Conservation (phyloP, 2,888 invertebrate species). For the Drosophila lutescens region DNA sequence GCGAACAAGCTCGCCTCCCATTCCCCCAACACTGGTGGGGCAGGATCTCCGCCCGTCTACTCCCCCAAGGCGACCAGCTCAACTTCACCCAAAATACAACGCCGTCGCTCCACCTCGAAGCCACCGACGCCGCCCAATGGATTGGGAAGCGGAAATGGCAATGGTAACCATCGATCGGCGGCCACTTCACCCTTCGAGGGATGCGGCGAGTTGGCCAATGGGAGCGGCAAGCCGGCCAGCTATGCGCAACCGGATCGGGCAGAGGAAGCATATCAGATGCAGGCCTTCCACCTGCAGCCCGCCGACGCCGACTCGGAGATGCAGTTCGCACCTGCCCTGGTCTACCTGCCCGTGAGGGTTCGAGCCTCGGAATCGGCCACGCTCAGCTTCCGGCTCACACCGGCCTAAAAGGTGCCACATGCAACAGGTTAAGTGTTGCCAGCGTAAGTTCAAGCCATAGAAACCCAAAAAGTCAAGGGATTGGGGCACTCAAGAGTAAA, state of each 20-base stretch:
- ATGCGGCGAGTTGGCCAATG: conserved; percentile 81
- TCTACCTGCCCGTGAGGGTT: conserved; percentile 96
- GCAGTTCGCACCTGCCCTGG: conserved; percentile 94
- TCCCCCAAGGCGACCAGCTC: conserved; percentile 53
- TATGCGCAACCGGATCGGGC: conserved; percentile 87
- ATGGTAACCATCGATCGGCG: conserved; percentile 57
- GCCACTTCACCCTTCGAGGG: conserved; percentile 71
- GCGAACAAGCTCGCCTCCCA: conserved; percentile 74
- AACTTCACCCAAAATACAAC: conserved; percentile 31
- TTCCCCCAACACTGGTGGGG: conserved; percentile 39
- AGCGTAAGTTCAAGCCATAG: conserved; percentile 62
- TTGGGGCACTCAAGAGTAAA: background rate
- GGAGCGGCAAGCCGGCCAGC: conserved; percentile 85
- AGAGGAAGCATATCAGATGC: conserved; percentile 88
- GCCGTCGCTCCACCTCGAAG: conserved; percentile 41
- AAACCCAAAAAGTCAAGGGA: background rate
- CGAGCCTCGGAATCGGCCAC: conserved; percentile 93
- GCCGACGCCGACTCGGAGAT: conserved; percentile 63
- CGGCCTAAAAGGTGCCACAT: conserved; percentile 87
- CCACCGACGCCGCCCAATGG: conserved; percentile 66
- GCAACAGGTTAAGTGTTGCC: conserved; percentile 65
- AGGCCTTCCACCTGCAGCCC: conserved; percentile 92
- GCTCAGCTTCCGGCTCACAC: conserved; percentile 96
- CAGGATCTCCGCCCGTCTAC: conserved; percentile 38
- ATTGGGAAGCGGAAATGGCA: conserved; percentile 13